phyloP scores from a whole-genome alignment of 1,140 invertebrate species.

The Penaeus vannamei region DNA sequence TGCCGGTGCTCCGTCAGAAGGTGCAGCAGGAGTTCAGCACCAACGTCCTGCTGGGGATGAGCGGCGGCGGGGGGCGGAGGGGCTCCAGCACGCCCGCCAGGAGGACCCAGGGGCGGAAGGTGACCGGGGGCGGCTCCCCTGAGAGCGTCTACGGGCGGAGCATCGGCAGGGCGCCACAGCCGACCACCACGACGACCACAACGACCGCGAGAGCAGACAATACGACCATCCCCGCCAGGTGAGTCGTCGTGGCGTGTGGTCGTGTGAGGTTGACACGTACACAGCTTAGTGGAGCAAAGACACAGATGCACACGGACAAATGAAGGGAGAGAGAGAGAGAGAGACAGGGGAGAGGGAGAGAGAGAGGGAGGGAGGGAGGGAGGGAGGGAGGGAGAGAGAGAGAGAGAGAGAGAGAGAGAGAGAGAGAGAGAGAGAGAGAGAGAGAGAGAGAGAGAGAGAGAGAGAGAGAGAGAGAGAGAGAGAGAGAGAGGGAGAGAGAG shows the following conservation, averaged over 20 bases:
- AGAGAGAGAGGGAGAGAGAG: too few relatives aligned
- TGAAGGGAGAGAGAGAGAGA: too few relatives aligned
- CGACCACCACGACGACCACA: neutral
- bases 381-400: too few relatives aligned
- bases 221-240: slow-evolving; percentile 33
- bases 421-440: too few relatives aligned
- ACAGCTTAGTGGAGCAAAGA: too few relatives aligned
- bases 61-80: slow-evolving; percentile 63
- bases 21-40: slow-evolving; percentile 78
- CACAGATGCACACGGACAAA: too few relatives aligned
- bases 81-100: slow-evolving; percentile 57
- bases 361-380: too few relatives aligned
- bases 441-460: too few relatives aligned
- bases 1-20: slow-evolving; percentile 78
- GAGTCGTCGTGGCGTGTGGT: neutral
- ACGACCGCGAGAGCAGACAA: slow-evolving; percentile 33
- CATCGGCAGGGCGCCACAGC: slow-evolving; percentile 35
- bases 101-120: slow-evolving; percentile 48
- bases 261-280: too few relatives aligned
- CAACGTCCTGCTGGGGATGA: slow-evolving; percentile 75
- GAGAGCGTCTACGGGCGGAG: slow-evolving; percentile 61
- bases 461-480: too few relatives aligned
- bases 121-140: slow-evolving; percentile 40
- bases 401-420: too few relatives aligned
- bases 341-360: too few relatives aligned